Evolutionary conservation across 2,888 invertebrate genomes (phyloP).

Genomic region (Papilio elwesi): DNA sequence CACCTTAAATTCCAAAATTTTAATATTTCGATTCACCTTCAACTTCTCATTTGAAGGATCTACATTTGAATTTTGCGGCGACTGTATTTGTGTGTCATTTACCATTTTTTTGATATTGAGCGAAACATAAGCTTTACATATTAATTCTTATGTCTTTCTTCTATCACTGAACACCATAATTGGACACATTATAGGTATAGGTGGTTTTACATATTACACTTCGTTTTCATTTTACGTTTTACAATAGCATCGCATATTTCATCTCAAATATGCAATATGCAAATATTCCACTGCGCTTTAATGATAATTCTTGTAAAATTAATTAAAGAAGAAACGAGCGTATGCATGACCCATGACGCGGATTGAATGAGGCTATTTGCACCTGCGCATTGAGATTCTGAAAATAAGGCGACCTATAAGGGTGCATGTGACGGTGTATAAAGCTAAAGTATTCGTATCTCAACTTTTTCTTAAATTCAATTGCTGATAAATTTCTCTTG

Average conservation of each 20-base stretch:
- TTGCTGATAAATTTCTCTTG: no score
- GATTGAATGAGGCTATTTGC: conserved; percentile 79
- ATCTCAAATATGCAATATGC: background rate
- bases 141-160: conserved; percentile 34
- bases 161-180: conserved; percentile 23
- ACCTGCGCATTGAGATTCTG: conserved; percentile 69
- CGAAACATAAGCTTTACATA: conserved; percentile 49
- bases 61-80: conserved; percentile 69
- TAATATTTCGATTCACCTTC: conserved; percentile 64
- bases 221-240: background rate
- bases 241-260: conserved; percentile 8
- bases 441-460: background rate
- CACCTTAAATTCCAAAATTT: conserved; percentile 74
- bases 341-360: conserved; percentile 73
- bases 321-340: conserved; percentile 60
- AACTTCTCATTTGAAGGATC: conserved; percentile 67
- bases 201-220: background rate
- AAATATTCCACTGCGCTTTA: conserved; percentile 1
- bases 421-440: background rate
- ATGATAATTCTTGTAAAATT: conserved; percentile 49
- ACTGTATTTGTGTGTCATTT: conserved; percentile 79
- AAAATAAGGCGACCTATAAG: conserved; percentile 26
- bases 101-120: conserved; percentile 73
- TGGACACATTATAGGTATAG: conserved; percentile 19
- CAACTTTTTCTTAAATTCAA: no score